Base-by-base conservation (phyloP, 2,888 invertebrate genomes). In the Diplolepis rosae region DNA sequence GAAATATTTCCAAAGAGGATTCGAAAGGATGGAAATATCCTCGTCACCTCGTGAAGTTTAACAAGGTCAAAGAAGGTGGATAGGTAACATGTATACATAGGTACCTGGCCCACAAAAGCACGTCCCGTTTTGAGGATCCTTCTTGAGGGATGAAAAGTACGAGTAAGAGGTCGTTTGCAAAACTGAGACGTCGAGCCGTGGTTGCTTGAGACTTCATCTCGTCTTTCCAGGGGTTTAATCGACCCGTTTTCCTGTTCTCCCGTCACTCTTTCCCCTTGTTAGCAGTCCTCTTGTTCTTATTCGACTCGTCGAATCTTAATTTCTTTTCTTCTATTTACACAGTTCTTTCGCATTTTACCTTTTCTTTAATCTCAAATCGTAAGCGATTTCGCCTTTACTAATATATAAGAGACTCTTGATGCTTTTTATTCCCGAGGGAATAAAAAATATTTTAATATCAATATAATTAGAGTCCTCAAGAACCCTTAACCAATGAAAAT, bases 291-390 rank as follows among this genome's bases (percentile, higher is more conserved):
- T 39, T 61, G 39, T 39, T 61, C 39, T 61, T 61, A n/a, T 13
- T 61, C 2, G 32, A 61, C 61, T 61, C 61, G 15, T 61, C 24
- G 61, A 61, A 61, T 61, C 61, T 39, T 61, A 61, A 61, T 61
- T 61, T 61, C 61, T 61, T 24, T 42, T 6, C 39, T 61, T 61
- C 61, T 61, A 42, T 61, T 61, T 61, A 61, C 39, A 61, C 39
- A 24, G 39, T 61, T 42, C 39, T 39, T 61, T 61, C 61, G 61
- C 61, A 61, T 39, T 61, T 39, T 15, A 61, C 61, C 39, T n/a
- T 61, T 42, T 61, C 27, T 39, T 61, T 61, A 61, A 61, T 61
- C 39, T 61, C 24, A 24, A 61, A 61, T 61, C 39, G 61, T 11
- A 61, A 42, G 27, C 27, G 39, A 56, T 56, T 56, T 39, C 24